phyloP scores from a whole-genome alignment of 2,113 vertebrate species.

The Hydrochoerus hydrochaeris region DNA sequence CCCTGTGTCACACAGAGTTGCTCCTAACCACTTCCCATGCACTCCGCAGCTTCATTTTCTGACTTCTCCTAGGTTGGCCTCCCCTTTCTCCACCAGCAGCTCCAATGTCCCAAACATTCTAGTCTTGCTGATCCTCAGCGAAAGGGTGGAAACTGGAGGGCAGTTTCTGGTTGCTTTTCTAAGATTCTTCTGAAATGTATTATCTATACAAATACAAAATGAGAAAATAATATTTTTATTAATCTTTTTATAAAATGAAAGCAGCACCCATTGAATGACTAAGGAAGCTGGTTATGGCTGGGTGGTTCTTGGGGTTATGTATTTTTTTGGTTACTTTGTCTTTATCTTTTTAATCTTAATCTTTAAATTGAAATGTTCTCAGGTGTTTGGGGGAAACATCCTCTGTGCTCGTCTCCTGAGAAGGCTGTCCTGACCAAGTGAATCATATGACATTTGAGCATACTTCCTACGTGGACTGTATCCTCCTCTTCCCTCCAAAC shows the following conservation, averaged over 20 bases:
- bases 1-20: constrained; percentile 66
- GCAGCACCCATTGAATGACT: constrained; percentile 78
- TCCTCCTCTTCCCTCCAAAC: constrained; percentile 51
- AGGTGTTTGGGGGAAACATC: constrained; percentile 67
- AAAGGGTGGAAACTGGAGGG: constrained; percentile 80
- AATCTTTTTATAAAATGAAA: constrained; percentile 89
- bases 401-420: constrained; percentile 67
- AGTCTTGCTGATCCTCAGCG: constrained; percentile 78
- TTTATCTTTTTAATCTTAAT: constrained; percentile 73
- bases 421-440: constrained; percentile 69
- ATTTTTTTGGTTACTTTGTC: not conserved
- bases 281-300: constrained; percentile 76
- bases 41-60: constrained; percentile 53
- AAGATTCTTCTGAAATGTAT: constrained; percentile 86
- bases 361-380: constrained; percentile 71
- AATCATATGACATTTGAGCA: constrained; percentile 66
- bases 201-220: constrained; percentile 84
- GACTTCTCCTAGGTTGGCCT: constrained; percentile 73
- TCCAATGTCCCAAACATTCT: constrained; percentile 80
- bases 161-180: constrained; percentile 88
- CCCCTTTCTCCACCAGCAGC: constrained; percentile 74
- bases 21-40: constrained; percentile 46
- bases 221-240: constrained; percentile 88
- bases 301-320: constrained; percentile 64
- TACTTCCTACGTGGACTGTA: constrained; percentile 59